These are phyloP conservation scores for Hyles euphorbiae DNA, from an alignment of 1,140 invertebrate genomes.

Conservation along the genomic window DNA sequence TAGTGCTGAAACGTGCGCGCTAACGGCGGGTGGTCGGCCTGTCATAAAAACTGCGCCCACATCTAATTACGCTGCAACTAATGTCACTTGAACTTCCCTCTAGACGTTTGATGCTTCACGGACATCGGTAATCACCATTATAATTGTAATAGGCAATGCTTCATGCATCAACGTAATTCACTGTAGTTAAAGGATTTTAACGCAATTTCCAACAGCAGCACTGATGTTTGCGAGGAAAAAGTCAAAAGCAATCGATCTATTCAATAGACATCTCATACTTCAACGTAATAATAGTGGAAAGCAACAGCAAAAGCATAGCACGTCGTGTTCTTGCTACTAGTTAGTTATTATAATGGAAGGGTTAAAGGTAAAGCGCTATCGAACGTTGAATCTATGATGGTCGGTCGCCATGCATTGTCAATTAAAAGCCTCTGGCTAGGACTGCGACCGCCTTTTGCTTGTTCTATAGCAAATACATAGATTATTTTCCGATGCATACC, in stretches of 20 bases:
- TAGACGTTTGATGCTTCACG: conserved; percentile 6
- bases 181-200: no score
- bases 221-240: no score
- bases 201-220: neutral
- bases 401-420: conserved; percentile 50
- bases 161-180: no score
- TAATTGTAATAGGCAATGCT: conserved; percentile 26
- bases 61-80: neutral
- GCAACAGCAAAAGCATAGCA: no score
- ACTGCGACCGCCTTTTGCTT: conserved; percentile 62
- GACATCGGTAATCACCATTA: conserved; percentile 33
- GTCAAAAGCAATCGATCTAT: no score
- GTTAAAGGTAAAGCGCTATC: conserved; percentile 50
- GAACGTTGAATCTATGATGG: conserved; percentile 32
- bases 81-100: neutral
- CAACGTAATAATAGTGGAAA: no score
- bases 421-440: conserved; percentile 52
- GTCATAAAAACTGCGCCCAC: no score
- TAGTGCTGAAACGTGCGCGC: no score
- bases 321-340: no score
- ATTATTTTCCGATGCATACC: conserved; percentile 60
- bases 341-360: conserved; percentile 26
- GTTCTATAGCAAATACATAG: conserved; percentile 53
- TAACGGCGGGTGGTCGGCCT: no score
- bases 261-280: no score